A percentile compares a stretch with the other conserved stretches of the same genome.
phyloP scores from a whole-genome alignment of 2,888 invertebrate species.

The Alentia gelatinosa region DNA sequence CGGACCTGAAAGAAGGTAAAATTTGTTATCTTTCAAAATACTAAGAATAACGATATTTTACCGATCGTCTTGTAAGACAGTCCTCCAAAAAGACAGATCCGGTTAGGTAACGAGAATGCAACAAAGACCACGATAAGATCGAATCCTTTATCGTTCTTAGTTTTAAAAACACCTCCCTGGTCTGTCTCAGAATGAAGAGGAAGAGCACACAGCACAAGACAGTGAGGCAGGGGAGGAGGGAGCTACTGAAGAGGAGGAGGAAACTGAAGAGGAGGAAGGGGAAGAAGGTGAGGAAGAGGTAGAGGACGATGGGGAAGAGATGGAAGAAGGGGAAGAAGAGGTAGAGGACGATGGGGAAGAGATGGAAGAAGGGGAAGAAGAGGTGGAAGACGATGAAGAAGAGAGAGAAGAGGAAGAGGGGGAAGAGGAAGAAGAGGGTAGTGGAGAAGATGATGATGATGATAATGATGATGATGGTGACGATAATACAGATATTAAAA shows the following conservation, averaged over 20 bases:
- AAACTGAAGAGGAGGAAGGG: not conserved
- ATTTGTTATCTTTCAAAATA: too few species aligned
- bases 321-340: not conserved
- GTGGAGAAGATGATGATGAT: not conserved
- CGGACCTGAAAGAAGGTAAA: too few species aligned
- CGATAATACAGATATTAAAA: not conserved
- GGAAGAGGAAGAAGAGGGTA: not conserved
- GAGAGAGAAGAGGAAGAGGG: not conserved
- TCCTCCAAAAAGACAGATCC: too few species aligned
- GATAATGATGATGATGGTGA: constrained; percentile 3
- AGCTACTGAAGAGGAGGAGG: not conserved
- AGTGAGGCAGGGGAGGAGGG: not conserved
- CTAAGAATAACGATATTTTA: too few species aligned
- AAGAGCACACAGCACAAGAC: not conserved
- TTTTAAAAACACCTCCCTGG: too few species aligned
- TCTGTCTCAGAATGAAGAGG: too few species aligned
- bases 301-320: not conserved
- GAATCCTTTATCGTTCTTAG: too few species aligned
- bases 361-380: not conserved
- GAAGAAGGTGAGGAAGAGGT: not conserved
- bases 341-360: not conserved
- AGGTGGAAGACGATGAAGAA: not conserved
- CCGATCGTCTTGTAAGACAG: too few species aligned
- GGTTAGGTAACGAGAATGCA: too few species aligned
- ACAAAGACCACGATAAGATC: too few species aligned